Evolutionary conservation across 2,113 vertebrate species (phyloP).

Genomic region (Oreochromis spilurus): DNA sequence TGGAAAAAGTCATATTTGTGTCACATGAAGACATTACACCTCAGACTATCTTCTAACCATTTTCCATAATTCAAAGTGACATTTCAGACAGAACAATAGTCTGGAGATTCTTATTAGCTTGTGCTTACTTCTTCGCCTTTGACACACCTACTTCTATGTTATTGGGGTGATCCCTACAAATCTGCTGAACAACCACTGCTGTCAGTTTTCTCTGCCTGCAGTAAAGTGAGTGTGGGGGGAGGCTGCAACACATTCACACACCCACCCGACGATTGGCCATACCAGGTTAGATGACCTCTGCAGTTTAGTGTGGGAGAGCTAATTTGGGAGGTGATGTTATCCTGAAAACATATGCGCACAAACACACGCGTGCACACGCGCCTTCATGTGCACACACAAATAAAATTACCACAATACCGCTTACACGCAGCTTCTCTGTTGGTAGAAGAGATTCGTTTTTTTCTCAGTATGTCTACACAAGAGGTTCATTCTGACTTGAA

Average conservation of each 20-base stretch:
- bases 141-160: not conserved
- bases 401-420: not conserved
- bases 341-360: not conserved
- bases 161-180: not conserved
- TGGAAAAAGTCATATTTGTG: not conserved
- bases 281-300: constrained; percentile 27
- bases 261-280: constrained; percentile 1
- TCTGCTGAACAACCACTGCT: not conserved
- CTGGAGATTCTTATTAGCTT: not conserved
- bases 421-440: not conserved
- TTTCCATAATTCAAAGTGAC: not conserved
- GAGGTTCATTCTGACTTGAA: no score
- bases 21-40: not conserved
- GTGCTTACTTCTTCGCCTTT: not conserved
- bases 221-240: not conserved
- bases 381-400: not conserved
- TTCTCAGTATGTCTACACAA: not conserved
- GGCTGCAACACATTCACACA: not conserved
- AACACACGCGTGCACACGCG: not conserved
- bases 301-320: constrained; percentile 8
- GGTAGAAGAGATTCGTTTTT: not conserved
- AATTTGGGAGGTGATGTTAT: constrained; percentile 42
- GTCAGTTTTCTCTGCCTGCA: not conserved
- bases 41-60: not conserved
- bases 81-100: not conserved